A percentile compares a stretch with the other conserved stretches of the same genome.
Evolutionary conservation across 2,888 invertebrate genomes (phyloP).

Genomic region (Schizotus pectinicornis): DNA sequence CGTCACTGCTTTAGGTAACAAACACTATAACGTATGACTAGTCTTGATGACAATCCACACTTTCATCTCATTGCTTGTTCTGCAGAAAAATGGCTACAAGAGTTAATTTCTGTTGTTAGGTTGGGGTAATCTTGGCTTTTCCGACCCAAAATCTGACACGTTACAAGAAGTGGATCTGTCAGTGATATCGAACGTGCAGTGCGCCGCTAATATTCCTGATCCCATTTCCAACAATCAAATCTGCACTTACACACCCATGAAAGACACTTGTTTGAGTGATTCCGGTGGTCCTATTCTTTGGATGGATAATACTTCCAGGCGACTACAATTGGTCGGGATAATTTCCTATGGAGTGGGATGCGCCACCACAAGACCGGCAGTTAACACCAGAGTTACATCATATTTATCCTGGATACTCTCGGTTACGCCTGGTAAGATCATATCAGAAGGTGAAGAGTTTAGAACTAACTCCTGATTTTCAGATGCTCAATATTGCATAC

Average conservation of each 20-base stretch:
- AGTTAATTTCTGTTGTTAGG: constrained; percentile 58
- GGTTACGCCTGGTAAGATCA: constrained; percentile 45
- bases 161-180: constrained; percentile 62
- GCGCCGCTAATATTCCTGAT: constrained; percentile 42
- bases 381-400: constrained; percentile 64
- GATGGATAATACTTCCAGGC: constrained; percentile 56
- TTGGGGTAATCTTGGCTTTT: constrained; percentile 65
- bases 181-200: constrained; percentile 58
- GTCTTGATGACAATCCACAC: neutral
- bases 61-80: neutral
- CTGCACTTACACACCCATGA: constrained; percentile 43
- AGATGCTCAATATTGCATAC: constrained; percentile 50
- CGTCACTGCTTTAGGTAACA: constrained; percentile 28
- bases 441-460: constrained; percentile 25
- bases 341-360: constrained; percentile 65
- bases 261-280: constrained; percentile 47
- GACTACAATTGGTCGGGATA: constrained; percentile 60
- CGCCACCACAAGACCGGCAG: constrained; percentile 59
- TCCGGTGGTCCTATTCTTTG: constrained; percentile 54
- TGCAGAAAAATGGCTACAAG: neutral
- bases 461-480: constrained; percentile 32
- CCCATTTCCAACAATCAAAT: constrained; percentile 43
- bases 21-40: too few relatives aligned
- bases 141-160: constrained; percentile 59
- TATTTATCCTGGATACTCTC: constrained; percentile 64